Conservation (phyloP, 2,888 invertebrate species). For the Petrolisthes cinctipes region DNA sequence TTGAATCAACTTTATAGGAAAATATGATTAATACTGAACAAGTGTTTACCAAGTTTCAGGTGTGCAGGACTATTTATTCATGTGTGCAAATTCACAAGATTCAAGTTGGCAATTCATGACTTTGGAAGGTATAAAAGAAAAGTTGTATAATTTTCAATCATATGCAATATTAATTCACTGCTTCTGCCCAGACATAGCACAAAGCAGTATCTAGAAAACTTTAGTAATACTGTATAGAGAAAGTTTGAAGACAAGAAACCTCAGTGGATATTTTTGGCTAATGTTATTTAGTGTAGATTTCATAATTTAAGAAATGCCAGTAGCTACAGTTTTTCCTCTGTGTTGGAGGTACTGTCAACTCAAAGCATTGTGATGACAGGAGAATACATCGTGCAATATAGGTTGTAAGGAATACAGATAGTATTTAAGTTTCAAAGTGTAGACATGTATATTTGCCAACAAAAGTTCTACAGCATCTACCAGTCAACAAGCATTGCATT, state of each 20-base stretch:
- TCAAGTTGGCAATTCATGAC: neutral
- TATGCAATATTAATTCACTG: neutral
- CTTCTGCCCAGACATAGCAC: neutral
- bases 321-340: neutral
- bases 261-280: neutral
- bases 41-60: too few species aligned
- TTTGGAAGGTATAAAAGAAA: neutral
- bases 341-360: slow-evolving; percentile 1
- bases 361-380: neutral
- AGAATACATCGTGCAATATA: neutral
- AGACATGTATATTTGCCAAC: too few species aligned
- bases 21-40: too few species aligned
- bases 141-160: neutral
- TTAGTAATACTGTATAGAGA: neutral
- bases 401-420: neutral
- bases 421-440: neutral
- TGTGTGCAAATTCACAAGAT: too few species aligned
- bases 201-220: neutral
- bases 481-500: too few species aligned
- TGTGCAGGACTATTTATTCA: too few species aligned
- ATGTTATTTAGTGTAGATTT: slow-evolving; percentile 6
- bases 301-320: neutral
- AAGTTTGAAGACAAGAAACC: neutral
- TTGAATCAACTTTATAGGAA: too few species aligned
- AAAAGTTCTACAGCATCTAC: too few species aligned